Percentiles rank a stretch among this genome's conserved stretches.
phyloP scores from a whole-genome alignment of 2,888 invertebrate species.

The Stenotaenia linearis region DNA sequence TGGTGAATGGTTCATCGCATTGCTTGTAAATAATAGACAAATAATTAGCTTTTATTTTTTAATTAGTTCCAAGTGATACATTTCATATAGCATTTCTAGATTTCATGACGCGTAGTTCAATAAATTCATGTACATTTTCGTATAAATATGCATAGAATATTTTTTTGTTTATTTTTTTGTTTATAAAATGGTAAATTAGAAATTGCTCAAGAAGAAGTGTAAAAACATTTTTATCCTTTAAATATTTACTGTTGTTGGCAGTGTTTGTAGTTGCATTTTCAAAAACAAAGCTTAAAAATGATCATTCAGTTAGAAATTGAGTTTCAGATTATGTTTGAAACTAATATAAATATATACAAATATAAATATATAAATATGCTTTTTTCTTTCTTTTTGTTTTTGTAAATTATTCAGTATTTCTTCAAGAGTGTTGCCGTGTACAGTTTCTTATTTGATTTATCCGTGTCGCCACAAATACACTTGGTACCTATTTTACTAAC shows the following conservation, averaged over 20 bases:
- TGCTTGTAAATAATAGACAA: neutral
- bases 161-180: neutral
- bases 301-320: neutral
- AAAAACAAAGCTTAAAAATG: neutral
- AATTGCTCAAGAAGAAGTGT: neutral
- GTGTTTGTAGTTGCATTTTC: neutral
- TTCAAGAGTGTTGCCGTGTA: neutral
- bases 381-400: neutral
- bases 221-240: neutral
- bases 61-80: no score
- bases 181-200: neutral
- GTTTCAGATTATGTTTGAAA: neutral
- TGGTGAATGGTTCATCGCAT: neutral
- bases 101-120: neutral
- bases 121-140: neutral
- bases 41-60: neutral
- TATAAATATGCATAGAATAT: neutral
- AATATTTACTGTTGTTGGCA: neutral
- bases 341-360: neutral
- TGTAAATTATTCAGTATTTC: neutral
- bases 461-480: neutral
- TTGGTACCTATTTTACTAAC: neutral
- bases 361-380: neutral
- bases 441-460: neutral
- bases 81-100: no score